phyloP scores from a whole-genome alignment of 2,113 vertebrate genomes.

The Cyphomyrus discorhynchus region DNA sequence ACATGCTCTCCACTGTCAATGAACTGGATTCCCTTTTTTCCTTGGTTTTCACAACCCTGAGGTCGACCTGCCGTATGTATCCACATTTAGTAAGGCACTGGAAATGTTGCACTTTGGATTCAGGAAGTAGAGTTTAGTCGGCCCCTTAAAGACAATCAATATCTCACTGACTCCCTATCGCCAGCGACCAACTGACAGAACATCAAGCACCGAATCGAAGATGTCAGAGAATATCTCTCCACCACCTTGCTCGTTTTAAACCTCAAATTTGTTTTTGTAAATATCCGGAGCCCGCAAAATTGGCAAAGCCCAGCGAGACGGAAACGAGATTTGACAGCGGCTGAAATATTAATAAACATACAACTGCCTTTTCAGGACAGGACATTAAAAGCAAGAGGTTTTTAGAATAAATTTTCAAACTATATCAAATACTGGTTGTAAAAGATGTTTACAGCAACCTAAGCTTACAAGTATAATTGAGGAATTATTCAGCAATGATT shows the following conservation, averaged over 20 bases:
- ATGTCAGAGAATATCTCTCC: not conserved
- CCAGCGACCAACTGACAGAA: not conserved
- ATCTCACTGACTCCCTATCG: not conserved
- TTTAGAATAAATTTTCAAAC: not conserved
- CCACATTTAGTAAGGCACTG: conserved; percentile 14
- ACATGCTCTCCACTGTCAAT: not conserved
- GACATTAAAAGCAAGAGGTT: conserved; percentile 34
- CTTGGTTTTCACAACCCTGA: not conserved
- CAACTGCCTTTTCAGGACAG: conserved; percentile 49
- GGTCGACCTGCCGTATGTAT: not conserved
- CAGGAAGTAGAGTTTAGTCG: not conserved
- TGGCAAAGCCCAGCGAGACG: not conserved
- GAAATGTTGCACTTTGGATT: conserved; percentile 17
- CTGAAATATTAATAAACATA: conserved; percentile 27
- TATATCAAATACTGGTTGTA: not conserved
- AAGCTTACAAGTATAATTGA: not conserved
- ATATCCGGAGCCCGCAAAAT: not conserved
- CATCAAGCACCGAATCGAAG: not conserved
- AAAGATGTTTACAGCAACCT: not conserved
- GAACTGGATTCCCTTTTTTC: not conserved
- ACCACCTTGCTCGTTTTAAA: not conserved
- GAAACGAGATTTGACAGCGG: not conserved
- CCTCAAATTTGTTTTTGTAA: not conserved
- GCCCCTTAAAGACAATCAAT: not conserved
- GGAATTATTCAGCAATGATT: not conserved